phyloP scores from a whole-genome alignment of 2,113 vertebrate genomes.

The Pandion haliaetus region DNA sequence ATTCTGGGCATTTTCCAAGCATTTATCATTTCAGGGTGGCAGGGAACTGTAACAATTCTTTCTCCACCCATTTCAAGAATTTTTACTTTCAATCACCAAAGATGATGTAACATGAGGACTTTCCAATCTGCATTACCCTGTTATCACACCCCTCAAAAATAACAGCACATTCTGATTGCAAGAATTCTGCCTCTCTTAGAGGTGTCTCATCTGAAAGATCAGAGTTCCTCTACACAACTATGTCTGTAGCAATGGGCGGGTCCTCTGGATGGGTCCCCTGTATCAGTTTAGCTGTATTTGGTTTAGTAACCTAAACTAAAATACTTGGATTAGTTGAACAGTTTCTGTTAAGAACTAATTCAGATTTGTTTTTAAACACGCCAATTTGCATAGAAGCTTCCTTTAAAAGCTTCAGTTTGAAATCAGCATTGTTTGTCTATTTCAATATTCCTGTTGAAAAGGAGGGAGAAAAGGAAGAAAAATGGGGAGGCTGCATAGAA shows the following conservation, averaged over 20 bases:
- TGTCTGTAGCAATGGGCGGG: neutral
- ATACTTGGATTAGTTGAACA: neutral
- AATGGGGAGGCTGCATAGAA: neutral
- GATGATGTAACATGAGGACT: slow-evolving; percentile 1
- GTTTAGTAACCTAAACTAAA: neutral
- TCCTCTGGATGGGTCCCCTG: neutral
- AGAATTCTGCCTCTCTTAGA: neutral
- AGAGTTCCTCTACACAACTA: neutral
- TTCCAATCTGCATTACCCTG: neutral
- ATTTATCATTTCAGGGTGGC: slow-evolving; percentile 18
- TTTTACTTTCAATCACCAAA: slow-evolving; percentile 22
- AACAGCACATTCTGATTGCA: neutral
- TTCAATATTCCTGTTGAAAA: neutral
- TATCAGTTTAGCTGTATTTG: neutral
- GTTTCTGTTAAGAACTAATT: neutral
- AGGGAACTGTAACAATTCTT: neutral
- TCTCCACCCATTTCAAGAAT: slow-evolving; percentile 42
- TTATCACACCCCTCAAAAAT: neutral
- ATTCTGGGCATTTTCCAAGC: neutral
- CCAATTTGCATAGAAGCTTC: neutral
- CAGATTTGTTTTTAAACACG: neutral
- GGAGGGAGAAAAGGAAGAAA: neutral
- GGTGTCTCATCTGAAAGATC: neutral
- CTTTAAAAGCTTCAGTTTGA: neutral
- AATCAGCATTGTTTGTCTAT: neutral